These are phyloP conservation scores for Drosophila saltans DNA, from an alignment of 1,140 invertebrate species.

Conservation along the genomic window DNA sequence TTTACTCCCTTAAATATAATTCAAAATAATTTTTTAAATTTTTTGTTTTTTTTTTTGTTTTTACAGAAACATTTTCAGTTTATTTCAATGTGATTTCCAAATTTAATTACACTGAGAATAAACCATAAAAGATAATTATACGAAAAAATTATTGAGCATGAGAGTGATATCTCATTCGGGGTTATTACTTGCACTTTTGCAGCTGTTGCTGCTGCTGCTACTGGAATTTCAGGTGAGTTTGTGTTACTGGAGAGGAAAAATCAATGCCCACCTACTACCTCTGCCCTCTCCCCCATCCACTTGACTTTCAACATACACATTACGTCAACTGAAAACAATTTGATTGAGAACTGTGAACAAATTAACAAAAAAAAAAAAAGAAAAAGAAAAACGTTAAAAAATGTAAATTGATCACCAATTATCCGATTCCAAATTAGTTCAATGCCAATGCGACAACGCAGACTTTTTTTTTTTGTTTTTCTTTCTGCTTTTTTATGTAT, in stretches of 20 bases:
- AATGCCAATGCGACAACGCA: constrained; percentile 17
- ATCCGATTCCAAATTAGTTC: constrained; percentile 63
- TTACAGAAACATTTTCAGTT: not conserved
- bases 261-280: not conserved
- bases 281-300: constrained; percentile 55
- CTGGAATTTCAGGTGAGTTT: constrained; percentile 66
- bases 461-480: not conserved
- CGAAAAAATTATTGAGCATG: constrained; percentile 50
- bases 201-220: constrained; percentile 43
- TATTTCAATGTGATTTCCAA: not conserved
- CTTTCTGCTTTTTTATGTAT: constrained; percentile 18
- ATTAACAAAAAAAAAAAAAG: constrained; percentile 19
- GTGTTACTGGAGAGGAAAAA: too few relatives aligned
- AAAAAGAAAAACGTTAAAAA: constrained; percentile 29
- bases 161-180: constrained; percentile 47
- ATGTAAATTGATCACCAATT: constrained; percentile 64
- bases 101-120: not conserved
- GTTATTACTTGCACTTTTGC: constrained; percentile 60
- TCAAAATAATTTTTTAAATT: too few relatives aligned
- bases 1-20: too few relatives aligned
- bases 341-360: constrained; percentile 61
- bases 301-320: constrained; percentile 48
- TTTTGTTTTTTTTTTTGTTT: too few relatives aligned
- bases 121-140: constrained; percentile 16
- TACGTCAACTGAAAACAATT: constrained; percentile 71